These are phyloP conservation scores for Tachysurus fulvidraco DNA, from an alignment of 2,113 vertebrate genomes.

Conservation along the genomic window DNA sequence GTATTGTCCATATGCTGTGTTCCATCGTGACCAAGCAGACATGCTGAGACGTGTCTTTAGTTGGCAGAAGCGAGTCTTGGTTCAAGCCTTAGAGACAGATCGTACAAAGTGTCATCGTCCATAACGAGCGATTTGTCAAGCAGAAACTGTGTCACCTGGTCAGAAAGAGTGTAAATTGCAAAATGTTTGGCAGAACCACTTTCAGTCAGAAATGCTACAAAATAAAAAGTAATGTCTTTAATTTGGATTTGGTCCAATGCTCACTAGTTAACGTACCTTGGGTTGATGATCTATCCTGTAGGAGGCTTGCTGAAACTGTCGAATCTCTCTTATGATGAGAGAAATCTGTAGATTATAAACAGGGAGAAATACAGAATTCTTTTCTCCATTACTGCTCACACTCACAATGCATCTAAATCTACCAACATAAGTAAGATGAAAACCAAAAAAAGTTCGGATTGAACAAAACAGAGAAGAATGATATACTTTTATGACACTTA, in stretches of 20 bases:
- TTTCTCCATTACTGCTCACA: neutral
- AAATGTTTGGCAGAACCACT: neutral
- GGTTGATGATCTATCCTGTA: slow-evolving; percentile 87
- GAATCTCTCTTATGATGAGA: slow-evolving; percentile 87
- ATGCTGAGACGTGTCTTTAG: slow-evolving; percentile 35
- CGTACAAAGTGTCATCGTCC: slow-evolving; percentile 96
- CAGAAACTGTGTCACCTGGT: slow-evolving; percentile 93
- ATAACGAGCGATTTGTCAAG: slow-evolving; percentile 92
- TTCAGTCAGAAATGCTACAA: neutral
- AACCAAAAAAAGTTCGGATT: neutral
- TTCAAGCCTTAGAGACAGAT: slow-evolving; percentile 91
- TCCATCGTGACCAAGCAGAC: neutral
- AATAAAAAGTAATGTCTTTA: neutral
- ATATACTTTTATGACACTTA: too few species aligned
- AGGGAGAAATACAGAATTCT: neutral
- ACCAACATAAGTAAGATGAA: neutral
- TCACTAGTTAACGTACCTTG: slow-evolving; percentile 72
- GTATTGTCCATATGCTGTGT: neutral
- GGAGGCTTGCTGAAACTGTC: slow-evolving; percentile 87
- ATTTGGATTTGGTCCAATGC: neutral
- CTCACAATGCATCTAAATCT: neutral
- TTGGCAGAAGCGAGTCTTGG: slow-evolving; percentile 78
- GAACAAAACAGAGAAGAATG: too few species aligned
- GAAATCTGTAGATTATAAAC: slow-evolving; percentile 75
- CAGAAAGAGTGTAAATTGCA: neutral